phyloP scores from a whole-genome alignment of 2,888 invertebrate genomes.

The Odiellus spinosus region DNA sequence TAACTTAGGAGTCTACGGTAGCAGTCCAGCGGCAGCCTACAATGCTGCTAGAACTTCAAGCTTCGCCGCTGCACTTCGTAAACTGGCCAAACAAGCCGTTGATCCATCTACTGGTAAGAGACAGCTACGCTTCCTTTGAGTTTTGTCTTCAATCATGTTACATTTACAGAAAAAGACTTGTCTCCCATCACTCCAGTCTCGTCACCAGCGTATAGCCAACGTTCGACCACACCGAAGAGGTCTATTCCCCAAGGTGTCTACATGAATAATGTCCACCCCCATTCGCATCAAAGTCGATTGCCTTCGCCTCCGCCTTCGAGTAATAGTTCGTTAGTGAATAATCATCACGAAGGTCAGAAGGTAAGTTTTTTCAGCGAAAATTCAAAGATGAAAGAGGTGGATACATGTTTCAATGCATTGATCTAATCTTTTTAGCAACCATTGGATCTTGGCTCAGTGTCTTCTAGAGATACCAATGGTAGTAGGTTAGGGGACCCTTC shows the following conservation, averaged over 20 bases:
- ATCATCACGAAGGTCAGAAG: too few species aligned
- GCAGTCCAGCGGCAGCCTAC: slow-evolving; percentile 20
- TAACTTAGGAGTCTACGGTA: too few species aligned
- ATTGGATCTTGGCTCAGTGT: too few species aligned
- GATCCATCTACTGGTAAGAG: slow-evolving; percentile 21
- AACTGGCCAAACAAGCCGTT: slow-evolving; percentile 75
- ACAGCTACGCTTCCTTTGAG: neutral
- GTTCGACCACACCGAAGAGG: slow-evolving; percentile 25
- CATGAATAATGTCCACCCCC: slow-evolving; percentile 22
- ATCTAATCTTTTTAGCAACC: too few species aligned
- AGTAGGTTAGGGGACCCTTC: too few species aligned
- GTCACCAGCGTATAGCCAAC: slow-evolving; percentile 23
- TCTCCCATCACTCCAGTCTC: slow-evolving; percentile 18
- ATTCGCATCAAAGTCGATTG: slow-evolving; percentile 12
- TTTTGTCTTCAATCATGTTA: neutral
- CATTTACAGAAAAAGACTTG: slow-evolving; percentile 17
- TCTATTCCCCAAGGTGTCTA: slow-evolving; percentile 10
- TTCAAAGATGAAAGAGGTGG: too few species aligned
- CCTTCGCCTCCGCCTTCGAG: slow-evolving; percentile 25
- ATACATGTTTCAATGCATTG: too few species aligned
- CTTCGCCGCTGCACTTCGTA: slow-evolving; percentile 78
- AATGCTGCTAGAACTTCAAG: slow-evolving; percentile 37
- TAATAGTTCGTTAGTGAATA: too few species aligned
- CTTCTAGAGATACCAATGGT: too few species aligned
- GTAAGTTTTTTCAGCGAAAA: too few species aligned